Evolutionary conservation across 2,797 vertebrate genomes (phyloP), one percentile per base, ranked within the genome.

Genomic region (Halcyon chelicuti): DNA sequence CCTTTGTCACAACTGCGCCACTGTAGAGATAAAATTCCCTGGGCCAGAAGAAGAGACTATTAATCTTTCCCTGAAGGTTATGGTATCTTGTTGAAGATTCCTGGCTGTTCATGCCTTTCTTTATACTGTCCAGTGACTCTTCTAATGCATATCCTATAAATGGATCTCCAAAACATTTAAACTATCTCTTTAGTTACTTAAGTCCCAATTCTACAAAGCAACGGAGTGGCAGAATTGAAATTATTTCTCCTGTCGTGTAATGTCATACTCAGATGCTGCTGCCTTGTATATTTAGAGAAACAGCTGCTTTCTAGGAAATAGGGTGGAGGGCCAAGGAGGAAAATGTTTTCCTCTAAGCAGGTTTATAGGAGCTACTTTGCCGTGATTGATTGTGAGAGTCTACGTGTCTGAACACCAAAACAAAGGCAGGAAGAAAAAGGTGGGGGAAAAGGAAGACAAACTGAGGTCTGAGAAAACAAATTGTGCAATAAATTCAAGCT

Each of bases 381-480:
- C 90, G 55, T 97, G 90, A 96, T 93, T 94, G 90, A 96, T 94
- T 88, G 88, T 67, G 74, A 93, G 74, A 88, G 35, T 92, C 65
- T 91, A 87, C 86, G 61, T 92, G 44, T 84, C 81, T 94, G 78
- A 94, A 89, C 61, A 79, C 33, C 31, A 86, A 94, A 94, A 94
- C 79, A 94, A 85, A 94, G 40, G 57, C 88, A 93, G 86, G 82
- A 95, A 88, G 58, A 94, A 93, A 89, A 90, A 93, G 88, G 75
- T 89, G 17, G 21, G 37, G 58, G 44, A 8, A 66, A 67, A 90
- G 60, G 60, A 90, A 79, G 51, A 71, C 73, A 85, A 94, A 57
- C 67, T 57, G 71, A 88, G 76, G 74, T 79, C 70, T 66, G 80
- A 94, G 73, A 79, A 95, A 95, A 94, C 62, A 96, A 86, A 60